Evolutionary conservation across 2,888 invertebrate genomes (phyloP).

Genomic region (Eudemis profundana): DNA sequence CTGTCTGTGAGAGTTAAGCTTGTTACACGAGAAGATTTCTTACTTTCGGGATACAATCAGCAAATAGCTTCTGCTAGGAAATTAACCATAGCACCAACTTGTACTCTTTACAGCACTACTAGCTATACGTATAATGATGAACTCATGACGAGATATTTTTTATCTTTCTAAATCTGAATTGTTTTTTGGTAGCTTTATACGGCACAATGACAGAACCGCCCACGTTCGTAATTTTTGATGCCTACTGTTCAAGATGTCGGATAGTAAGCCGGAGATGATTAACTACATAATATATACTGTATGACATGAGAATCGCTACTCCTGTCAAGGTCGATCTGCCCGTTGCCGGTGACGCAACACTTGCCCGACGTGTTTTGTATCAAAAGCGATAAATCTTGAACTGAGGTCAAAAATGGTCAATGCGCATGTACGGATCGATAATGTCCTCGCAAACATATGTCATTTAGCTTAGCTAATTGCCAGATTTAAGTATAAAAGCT

Average conservation of each 20-base stretch:
- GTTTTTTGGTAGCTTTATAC: not conserved
- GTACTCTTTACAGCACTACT: not conserved
- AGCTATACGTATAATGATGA: not conserved
- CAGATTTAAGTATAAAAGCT: not conserved
- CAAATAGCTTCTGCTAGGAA: not conserved
- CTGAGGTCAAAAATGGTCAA: constrained; percentile 55
- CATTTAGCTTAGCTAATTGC: constrained; percentile 9
- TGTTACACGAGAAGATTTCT: not conserved
- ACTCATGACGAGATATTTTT: not conserved
- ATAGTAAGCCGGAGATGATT: constrained; percentile 30
- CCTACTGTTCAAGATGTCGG: constrained; percentile 18
- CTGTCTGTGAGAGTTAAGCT: not conserved
- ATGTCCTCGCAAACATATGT: constrained; percentile 8
- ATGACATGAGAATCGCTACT: constrained; percentile 54
- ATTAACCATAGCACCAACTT: not conserved
- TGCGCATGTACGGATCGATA: constrained; percentile 43
- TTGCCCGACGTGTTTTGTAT: constrained; percentile 70
- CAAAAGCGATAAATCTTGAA: constrained; percentile 69
- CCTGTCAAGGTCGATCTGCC: constrained; percentile 72
- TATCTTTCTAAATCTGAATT: not conserved
- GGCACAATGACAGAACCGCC: constrained; percentile 22
- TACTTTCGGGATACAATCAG: not conserved
- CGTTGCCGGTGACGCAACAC: constrained; percentile 72
- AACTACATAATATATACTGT: constrained; percentile 37
- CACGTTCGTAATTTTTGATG: constrained; percentile 20